Conservation (phyloP, 1,140 invertebrate genomes). For the Drosophila punjabiensis region DNA sequence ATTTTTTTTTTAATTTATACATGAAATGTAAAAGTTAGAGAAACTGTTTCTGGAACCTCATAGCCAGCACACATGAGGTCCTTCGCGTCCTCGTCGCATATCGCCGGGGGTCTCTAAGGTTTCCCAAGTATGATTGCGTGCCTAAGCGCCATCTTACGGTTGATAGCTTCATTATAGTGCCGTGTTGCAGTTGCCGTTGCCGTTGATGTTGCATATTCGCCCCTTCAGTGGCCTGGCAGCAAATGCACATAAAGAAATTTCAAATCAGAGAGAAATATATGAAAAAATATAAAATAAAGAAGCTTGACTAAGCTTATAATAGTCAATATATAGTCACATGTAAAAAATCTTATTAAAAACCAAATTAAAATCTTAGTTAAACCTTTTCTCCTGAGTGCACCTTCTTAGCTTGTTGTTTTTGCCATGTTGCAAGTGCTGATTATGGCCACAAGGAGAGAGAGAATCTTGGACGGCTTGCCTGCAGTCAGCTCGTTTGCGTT, state of each 20-base stretch:
- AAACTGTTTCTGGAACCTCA: background rate
- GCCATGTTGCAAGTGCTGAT: slow-evolving; percentile 75
- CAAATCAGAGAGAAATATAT: background rate
- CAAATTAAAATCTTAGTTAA: background rate
- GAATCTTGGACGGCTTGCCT: slow-evolving; percentile 48
- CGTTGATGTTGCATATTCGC: slow-evolving; percentile 42
- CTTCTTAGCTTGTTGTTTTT: slow-evolving; percentile 32
- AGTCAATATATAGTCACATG: background rate
- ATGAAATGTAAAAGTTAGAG: too few species aligned
- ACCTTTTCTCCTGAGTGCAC: background rate
- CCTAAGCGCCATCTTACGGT: slow-evolving; percentile 81
- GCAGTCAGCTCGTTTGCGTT: slow-evolving; percentile 60
- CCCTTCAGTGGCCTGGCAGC: slow-evolving; percentile 5
- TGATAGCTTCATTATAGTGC: slow-evolving; percentile 81
- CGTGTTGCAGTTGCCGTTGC: slow-evolving; percentile 53
- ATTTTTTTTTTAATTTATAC: too few species aligned
- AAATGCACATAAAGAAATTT: background rate
- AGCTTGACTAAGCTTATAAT: background rate
- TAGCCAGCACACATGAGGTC: background rate
- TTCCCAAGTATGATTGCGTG: slow-evolving; percentile 76
- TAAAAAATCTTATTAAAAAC: background rate
- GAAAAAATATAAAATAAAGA: too few species aligned
- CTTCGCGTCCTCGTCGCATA: slow-evolving; percentile 11
- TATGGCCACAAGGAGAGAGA: slow-evolving; percentile 44
- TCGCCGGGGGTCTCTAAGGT: slow-evolving; percentile 38